These are phyloP conservation scores for Theretra japonica DNA, from an alignment of 2,888 invertebrate genomes.

Conservation along the genomic window DNA sequence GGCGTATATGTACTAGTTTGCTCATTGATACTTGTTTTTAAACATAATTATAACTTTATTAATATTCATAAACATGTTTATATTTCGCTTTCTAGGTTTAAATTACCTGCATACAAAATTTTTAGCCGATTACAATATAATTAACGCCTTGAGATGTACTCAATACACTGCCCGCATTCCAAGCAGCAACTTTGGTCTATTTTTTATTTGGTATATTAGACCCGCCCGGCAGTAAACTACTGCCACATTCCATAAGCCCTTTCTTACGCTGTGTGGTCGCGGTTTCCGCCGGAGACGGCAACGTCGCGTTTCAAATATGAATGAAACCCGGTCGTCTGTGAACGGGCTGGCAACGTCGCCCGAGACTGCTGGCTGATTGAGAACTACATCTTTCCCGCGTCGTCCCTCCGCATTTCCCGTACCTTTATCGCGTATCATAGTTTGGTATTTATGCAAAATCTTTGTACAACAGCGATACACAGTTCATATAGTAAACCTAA, in stretches of 20 bases:
- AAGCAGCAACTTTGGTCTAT: conserved; percentile 62
- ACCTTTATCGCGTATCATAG: conserved; percentile 42
- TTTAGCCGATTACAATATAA: not conserved
- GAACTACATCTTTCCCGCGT: conserved; percentile 80
- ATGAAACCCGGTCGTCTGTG: conserved; percentile 82
- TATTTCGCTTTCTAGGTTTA: not conserved
- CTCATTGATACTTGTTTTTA: not conserved
- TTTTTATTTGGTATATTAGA: conserved; percentile 77
- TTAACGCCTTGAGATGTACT: conserved; percentile 1
- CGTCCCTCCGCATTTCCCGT: conserved; percentile 59
- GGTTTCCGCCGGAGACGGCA: conserved; percentile 84
- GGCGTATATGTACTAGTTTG: not conserved
- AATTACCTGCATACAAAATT: not conserved
- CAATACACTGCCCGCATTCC: conserved; percentile 74
- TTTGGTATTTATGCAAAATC: not conserved
- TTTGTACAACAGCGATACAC: not conserved
- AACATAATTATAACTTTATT: not conserved
- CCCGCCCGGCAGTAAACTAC: conserved; percentile 79
- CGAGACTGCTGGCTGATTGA: conserved; percentile 81
- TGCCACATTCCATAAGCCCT: conserved; percentile 82
- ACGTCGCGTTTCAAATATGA: conserved; percentile 84
- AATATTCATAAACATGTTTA: not conserved
- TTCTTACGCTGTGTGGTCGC: conserved; percentile 84
- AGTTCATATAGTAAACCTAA: not conserved
- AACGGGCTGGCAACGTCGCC: conserved; percentile 80